Percentiles rank a stretch among this genome's conserved stretches.
Conservation (phyloP, 1,140 invertebrate genomes). For the Panagrolaimus sp. region DNA sequence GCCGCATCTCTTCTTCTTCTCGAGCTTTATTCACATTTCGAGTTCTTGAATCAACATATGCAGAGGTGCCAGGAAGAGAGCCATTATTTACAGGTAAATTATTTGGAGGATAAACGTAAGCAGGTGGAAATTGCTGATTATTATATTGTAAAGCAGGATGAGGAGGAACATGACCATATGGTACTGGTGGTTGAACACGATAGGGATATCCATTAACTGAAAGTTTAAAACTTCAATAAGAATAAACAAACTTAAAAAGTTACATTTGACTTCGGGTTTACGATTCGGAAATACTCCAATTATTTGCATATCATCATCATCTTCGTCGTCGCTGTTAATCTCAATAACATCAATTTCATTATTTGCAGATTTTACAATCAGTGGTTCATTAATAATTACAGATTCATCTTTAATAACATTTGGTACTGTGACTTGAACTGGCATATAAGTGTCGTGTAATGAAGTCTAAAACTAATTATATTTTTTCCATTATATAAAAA, state of each 20-base stretch:
- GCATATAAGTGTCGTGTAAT: slow-evolving; percentile 28
- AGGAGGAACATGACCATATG: not conserved
- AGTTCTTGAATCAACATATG: not conserved
- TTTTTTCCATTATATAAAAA: not conserved
- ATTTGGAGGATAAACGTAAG: not conserved
- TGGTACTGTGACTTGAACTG: not conserved
- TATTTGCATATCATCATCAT: slow-evolving; percentile 24
- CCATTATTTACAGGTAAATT: too few species aligned
- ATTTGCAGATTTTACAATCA: slow-evolving; percentile 18
- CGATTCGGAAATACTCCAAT: slow-evolving; percentile 2
- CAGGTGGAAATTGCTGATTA: not conserved
- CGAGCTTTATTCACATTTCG: not conserved
- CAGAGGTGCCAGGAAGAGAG: too few species aligned
- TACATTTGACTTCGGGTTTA: slow-evolving; percentile 12
- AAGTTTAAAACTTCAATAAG: not conserved
- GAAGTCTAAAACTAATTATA: slow-evolving; percentile 19
- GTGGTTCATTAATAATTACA: slow-evolving; percentile 26
- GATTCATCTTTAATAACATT: slow-evolving; percentile 26
- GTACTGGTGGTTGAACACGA: not conserved
- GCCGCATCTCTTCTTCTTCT: not conserved
- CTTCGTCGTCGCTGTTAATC: slow-evolving; percentile 33
- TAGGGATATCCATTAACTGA: slow-evolving; percentile 18
- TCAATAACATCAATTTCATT: slow-evolving; percentile 38
- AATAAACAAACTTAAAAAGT: slow-evolving; percentile 17
- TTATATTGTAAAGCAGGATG: not conserved